Evolutionary conservation across 2,113 vertebrate genomes (phyloP).

Genomic region (Empidonax traillii): DNA sequence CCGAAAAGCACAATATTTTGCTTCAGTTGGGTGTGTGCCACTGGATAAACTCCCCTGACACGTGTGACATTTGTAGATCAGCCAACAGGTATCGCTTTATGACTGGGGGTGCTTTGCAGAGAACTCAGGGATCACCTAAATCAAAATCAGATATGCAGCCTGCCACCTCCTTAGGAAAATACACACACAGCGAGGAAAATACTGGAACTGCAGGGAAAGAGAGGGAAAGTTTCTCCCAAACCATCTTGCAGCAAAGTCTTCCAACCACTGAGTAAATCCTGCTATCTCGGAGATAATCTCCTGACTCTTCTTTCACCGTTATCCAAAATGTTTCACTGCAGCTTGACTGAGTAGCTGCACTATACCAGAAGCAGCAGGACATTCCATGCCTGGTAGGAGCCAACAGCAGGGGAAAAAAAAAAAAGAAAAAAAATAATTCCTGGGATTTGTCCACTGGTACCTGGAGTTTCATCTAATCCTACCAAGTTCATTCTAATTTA

Average conservation of each 20-base stretch:
- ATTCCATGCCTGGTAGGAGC: accelerated
- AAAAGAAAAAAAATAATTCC: not conserved
- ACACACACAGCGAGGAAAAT: not conserved
- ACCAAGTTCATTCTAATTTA: not conserved
- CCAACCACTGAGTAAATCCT: not conserved
- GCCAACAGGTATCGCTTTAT: constrained; percentile 44
- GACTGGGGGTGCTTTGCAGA: constrained; percentile 54
- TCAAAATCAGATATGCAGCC: constrained; percentile 54
- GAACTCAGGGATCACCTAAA: not conserved
- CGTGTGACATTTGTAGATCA: constrained; percentile 71
- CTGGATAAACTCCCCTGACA: constrained; percentile 71
- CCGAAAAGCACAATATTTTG: constrained; percentile 76
- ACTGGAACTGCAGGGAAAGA: not conserved
- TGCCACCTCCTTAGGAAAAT: constrained; percentile 2
- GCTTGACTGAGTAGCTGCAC: not conserved
- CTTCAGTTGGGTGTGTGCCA: constrained; percentile 65
- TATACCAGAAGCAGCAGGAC: not conserved
- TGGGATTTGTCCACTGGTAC: not conserved
- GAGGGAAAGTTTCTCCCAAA: constrained; percentile 27
- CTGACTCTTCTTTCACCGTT: not conserved
- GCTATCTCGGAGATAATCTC: not conserved
- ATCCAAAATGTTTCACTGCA: not conserved
- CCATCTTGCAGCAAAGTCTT: not conserved
- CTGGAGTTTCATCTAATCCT: not conserved
- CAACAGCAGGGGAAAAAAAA: not conserved